phyloP scores from a whole-genome alignment of 2,797 vertebrate species.

The Microhierax caerulescens region DNA sequence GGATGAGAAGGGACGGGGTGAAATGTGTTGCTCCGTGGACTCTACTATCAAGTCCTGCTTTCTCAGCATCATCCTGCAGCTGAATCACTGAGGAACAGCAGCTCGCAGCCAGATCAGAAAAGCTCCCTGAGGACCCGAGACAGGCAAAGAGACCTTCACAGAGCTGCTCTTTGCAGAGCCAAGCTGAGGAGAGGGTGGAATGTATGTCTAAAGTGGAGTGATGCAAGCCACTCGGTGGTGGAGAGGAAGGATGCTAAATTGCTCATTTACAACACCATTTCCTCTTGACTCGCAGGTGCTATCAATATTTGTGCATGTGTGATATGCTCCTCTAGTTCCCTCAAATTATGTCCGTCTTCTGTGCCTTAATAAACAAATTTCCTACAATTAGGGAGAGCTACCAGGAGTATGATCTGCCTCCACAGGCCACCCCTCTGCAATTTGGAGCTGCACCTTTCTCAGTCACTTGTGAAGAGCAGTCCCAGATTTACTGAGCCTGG shows the following conservation, averaged over 20 bases:
- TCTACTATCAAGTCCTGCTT: neutral
- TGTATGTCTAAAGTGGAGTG: neutral
- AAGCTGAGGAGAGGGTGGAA: neutral
- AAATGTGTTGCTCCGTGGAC: neutral
- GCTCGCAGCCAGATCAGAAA: neutral
- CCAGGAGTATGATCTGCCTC: neutral
- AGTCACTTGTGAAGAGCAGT: neutral
- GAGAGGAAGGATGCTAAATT: constrained; percentile 11
- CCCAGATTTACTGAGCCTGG: neutral
- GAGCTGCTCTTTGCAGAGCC: neutral
- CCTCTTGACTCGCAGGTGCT: constrained; percentile 13
- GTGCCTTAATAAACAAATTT: constrained; percentile 7
- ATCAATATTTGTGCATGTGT: constrained; percentile 18
- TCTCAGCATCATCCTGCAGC: neutral
- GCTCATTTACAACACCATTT: constrained; percentile 10
- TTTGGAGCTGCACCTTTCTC: neutral
- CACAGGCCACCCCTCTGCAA: rapidly evolving
- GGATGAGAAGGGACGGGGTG: neutral
- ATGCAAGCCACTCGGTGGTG: neutral
- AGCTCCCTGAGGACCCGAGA: neutral
- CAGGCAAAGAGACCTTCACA: neutral
- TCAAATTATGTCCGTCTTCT: neutral
- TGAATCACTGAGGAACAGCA: neutral
- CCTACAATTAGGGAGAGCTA: neutral
- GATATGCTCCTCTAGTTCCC: neutral